phyloP scores from a whole-genome alignment of 1,140 invertebrate genomes.

The Dinothrombium tinctorium region DNA sequence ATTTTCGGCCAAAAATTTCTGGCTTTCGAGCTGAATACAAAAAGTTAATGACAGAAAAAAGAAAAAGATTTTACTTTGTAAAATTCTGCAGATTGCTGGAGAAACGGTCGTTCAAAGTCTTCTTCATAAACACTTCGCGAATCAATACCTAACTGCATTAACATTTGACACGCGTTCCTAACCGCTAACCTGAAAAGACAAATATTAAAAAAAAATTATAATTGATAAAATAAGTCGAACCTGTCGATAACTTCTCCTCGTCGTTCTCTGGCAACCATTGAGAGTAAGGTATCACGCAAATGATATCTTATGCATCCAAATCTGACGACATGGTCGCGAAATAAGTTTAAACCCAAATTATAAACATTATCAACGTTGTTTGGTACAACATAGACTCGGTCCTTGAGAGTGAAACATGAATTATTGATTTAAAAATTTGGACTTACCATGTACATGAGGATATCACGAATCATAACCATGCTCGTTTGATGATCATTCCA shows the following conservation, averaged over 20 bases:
- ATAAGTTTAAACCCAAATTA: conserved; percentile 91
- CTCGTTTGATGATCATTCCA: conserved; percentile 99
- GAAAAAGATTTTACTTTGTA: conserved; percentile 45
- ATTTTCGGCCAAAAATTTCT: conserved; percentile 95
- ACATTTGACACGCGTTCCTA: conserved; percentile 97
- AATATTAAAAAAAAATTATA: neutral
- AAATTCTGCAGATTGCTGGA: conserved; percentile 91
- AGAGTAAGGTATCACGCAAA: conserved; percentile 69
- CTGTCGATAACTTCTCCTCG: conserved; percentile 84
- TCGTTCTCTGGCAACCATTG: conserved; percentile 84
- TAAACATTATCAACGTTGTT: conserved; percentile 98
- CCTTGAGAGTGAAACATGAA: conserved; percentile 23
- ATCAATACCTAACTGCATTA: conserved; percentile 90
- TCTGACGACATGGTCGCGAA: conserved; percentile 88
- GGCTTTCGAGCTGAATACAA: conserved; percentile 63
- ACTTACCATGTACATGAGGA: conserved; percentile 90
- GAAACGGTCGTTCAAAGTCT: conserved; percentile 93
- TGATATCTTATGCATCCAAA: conserved; percentile 83
- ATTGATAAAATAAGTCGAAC: conserved; percentile 16
- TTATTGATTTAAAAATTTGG: neutral
- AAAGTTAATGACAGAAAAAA: conserved; percentile 14
- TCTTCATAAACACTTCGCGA: conserved; percentile 84
- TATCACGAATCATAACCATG: conserved; percentile 99
- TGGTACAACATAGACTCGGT: conserved; percentile 94
- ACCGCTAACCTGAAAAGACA: conserved; percentile 49